A percentile compares a stretch with the other conserved stretches of the same genome.
These are phyloP conservation scores for Apotomis turbidana DNA, from an alignment of 2,888 invertebrate genomes.

Conservation along the genomic window DNA sequence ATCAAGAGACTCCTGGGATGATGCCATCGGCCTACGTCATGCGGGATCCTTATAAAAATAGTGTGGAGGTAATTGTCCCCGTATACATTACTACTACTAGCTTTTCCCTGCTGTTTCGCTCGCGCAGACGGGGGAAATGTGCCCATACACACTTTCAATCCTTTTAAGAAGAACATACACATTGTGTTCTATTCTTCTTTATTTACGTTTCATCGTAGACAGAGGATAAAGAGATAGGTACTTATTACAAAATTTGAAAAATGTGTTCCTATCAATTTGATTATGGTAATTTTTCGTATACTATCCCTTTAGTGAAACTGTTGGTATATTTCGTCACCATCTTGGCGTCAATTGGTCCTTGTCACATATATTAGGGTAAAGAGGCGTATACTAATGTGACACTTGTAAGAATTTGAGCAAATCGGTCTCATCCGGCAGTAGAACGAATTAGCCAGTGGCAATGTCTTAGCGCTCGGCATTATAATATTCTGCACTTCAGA, in stretches of 20 bases:
- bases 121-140: too few species aligned
- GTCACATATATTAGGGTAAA: constrained; percentile 50
- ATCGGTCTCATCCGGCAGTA: constrained; percentile 80
- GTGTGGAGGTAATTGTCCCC: constrained; percentile 85
- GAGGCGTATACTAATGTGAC: constrained; percentile 58
- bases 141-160: too few species aligned
- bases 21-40: constrained; percentile 90
- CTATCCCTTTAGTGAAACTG: background rate
- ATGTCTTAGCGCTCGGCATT: constrained; percentile 55
- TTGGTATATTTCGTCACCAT: constrained; percentile 56
- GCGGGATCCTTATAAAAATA: constrained; percentile 88
- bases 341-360: constrained; percentile 63
- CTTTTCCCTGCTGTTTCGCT: too few species aligned
- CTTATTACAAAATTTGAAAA: background rate
- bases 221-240: too few species aligned
- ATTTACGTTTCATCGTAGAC: too few species aligned
- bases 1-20: constrained; percentile 90
- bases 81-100: background rate
- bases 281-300: too few species aligned
- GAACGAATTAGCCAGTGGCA: constrained; percentile 75
- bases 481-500: constrained; percentile 21
- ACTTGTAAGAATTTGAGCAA: constrained; percentile 82
- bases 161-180: too few species aligned
- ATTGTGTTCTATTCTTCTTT: too few species aligned
- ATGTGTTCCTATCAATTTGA: background rate